Evolutionary conservation across 1,140 invertebrate genomes (phyloP), one percentile per base, ranked within the genome.

Genomic region (Rhopalosiphum padi): DNA sequence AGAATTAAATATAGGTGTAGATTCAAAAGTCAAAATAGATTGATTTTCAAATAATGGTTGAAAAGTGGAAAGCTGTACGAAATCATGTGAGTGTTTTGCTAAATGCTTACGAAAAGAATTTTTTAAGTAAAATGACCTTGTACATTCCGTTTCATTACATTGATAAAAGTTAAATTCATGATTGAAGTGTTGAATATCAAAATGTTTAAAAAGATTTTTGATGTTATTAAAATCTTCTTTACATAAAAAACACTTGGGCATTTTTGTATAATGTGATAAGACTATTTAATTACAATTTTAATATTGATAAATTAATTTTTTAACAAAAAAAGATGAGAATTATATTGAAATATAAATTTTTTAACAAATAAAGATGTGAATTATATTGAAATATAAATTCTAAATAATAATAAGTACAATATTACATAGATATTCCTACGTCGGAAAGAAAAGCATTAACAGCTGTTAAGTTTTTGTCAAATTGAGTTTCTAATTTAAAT

Each of bases 41-140:
- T 48, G 46, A 48, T 11, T 48, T 48, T 48, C 46, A 48, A 15
- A 11, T 15, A 15, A 48, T 48, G 9, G 46, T 48, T 48, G 9
- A 15, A 15, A 48, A 48, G 9, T 48, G 9, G 46, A 48, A 48
- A 1, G 46, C 9, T 48, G 0, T 48, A 48, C 5, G 8, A 83
- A 37, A 83, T 83, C 9, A 15, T 48, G 11, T 48, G 46, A 48
- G 9, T 83, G 30, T 35, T n/a, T 83, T 11, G 23, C 3, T 37
- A 83, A 83, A 83, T 83, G 77, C 9, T 83, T 83, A 7, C 77
- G 37, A 83, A 83, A 83, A 83, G 23, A 83, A 37, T 83, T 83
- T 83, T 83, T 83, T 48, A 83, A 83, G 9, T 83, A 30, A 83
- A 83, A 83, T 18, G 77, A 83, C 18, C 77, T 83, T 37, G 11